Percentiles rank a stretch among this genome's conserved stretches.
Evolutionary conservation across 2,888 invertebrate species (phyloP).

Genomic region (Caenorhabditis uteleia): DNA sequence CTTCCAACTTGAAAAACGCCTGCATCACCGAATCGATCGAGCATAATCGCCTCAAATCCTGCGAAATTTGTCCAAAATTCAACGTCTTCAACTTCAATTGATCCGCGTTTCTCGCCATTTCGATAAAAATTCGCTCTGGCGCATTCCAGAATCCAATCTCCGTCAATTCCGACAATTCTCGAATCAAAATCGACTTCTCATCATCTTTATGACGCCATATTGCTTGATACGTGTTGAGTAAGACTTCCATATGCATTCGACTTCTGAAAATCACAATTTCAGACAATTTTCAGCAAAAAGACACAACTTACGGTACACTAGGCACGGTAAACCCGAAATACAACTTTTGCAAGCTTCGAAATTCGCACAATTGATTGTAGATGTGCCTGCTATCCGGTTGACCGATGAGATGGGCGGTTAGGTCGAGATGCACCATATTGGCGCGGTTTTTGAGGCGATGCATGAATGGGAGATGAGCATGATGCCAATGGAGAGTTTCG

Average conservation of each 20-base stretch:
- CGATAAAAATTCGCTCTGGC: conserved; percentile 39
- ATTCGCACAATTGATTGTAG: conserved; percentile 17
- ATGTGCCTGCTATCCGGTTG: conserved; percentile 1
- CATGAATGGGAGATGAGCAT: conserved; percentile 16
- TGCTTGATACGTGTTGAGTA: conserved; percentile 36
- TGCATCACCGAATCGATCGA: conserved; percentile 46
- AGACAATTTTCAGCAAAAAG: neutral
- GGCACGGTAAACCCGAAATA: conserved; percentile 40
- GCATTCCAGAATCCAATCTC: conserved; percentile 45
- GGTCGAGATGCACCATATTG: conserved; percentile 11
- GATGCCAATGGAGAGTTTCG: conserved; percentile 31
- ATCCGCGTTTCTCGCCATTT: conserved; percentile 17
- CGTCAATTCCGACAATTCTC: conserved; percentile 12
- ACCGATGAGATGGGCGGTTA: conserved; percentile 21
- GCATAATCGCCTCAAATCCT: conserved; percentile 28
- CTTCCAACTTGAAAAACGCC: conserved; percentile 40
- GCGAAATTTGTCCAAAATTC: conserved; percentile 30
- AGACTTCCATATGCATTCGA: conserved; percentile 34
- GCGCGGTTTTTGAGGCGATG: conserved; percentile 23
- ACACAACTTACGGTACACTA: conserved; percentile 17
- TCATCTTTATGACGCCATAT: conserved; percentile 35
- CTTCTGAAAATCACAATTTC: conserved; percentile 19
- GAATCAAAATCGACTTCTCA: conserved; percentile 2
- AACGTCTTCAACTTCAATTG: conserved; percentile 14
- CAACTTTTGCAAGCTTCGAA: conserved; percentile 21